Evolutionary conservation across 2,113 vertebrate genomes (phyloP).

Genomic region (Microcebus griseorufus): DNA sequence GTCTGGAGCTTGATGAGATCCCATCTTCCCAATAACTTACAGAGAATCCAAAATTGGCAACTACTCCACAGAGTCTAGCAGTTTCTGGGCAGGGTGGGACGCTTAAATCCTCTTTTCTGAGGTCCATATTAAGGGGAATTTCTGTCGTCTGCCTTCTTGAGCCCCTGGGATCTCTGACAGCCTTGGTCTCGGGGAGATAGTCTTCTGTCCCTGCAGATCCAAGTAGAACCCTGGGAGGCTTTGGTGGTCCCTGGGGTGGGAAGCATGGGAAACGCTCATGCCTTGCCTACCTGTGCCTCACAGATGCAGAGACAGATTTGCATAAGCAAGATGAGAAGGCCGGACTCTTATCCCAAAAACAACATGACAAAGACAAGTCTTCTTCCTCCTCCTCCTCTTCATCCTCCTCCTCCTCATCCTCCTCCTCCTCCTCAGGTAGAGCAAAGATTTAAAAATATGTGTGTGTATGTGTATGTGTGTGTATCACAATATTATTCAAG

Average conservation of each 20-base stretch:
- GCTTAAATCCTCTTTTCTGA: not conserved
- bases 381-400: slow-evolving; percentile 37
- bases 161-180: not conserved
- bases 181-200: not conserved
- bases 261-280: not conserved
- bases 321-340: slow-evolving; percentile 22
- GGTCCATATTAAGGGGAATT: not conserved
- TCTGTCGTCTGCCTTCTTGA: not conserved
- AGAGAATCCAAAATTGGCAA: not conserved
- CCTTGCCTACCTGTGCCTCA: not conserved
- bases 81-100: not conserved
- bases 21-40: not conserved
- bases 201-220: not conserved
- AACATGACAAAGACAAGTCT: slow-evolving; percentile 34
- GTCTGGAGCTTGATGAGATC: not conserved
- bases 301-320: slow-evolving; percentile 12
- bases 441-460: not conserved
- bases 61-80: not conserved
- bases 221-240: not conserved
- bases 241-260: not conserved
- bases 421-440: slow-evolving; percentile 72
- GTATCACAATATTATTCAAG: not conserved
- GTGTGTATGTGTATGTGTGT: too few relatives aligned
- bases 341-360: not conserved
- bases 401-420: not conserved